Evolutionary conservation across 1,140 invertebrate species (phyloP).

Genomic region (Leptopilina boulardi): DNA sequence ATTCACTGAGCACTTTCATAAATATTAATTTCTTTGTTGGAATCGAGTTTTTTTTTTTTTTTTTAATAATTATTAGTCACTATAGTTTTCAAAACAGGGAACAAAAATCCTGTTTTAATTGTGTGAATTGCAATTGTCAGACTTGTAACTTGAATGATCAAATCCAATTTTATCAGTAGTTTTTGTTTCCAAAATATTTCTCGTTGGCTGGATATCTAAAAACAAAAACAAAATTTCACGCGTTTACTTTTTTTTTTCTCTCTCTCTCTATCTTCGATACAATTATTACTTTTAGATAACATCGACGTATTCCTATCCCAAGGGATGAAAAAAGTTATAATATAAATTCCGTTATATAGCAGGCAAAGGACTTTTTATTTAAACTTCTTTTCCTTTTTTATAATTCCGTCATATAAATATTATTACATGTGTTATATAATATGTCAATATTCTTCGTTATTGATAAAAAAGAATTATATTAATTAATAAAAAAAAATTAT

Average conservation of each 20-base stretch:
- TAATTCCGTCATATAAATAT: too few relatives aligned
- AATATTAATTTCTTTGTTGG: not conserved
- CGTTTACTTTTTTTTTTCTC: not conserved
- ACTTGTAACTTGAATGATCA: not conserved
- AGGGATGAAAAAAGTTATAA: not conserved
- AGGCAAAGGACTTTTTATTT: not conserved
- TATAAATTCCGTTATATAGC: too few relatives aligned
- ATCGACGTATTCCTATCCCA: not conserved
- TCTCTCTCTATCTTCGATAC: not conserved
- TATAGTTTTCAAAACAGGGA: not conserved
- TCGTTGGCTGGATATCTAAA: constrained; percentile 2
- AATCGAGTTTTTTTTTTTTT: not conserved
- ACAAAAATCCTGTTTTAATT: not conserved
- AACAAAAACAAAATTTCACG: not conserved
- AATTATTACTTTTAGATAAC: constrained; percentile 24
- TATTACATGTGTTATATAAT: too few relatives aligned
- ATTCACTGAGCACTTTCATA: not conserved
- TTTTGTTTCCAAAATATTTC: not conserved
- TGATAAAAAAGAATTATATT: too few relatives aligned
- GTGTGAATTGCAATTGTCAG: not conserved
- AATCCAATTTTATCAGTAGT: not conserved
- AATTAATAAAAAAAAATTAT: too few relatives aligned
- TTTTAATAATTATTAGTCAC: too few relatives aligned
- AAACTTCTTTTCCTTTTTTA: not conserved
- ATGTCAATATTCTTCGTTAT: too few relatives aligned